Conservation (phyloP, 2,113 vertebrate genomes). For the Mus spicilegus region DNA sequence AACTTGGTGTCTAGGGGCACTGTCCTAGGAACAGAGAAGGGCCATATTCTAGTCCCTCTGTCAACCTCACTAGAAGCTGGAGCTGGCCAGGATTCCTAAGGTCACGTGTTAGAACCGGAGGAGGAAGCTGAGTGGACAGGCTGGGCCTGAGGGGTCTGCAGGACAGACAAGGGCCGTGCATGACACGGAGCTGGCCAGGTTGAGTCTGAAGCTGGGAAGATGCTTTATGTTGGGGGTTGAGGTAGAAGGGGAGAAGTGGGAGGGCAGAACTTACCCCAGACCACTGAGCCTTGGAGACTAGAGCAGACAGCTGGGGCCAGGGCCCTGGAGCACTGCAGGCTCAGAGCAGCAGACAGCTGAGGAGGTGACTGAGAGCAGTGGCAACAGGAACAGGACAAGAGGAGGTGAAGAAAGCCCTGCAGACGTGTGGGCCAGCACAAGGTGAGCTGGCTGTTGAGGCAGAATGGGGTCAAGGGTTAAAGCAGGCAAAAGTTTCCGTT, state of each 20-base stretch:
- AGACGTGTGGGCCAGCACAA: background rate
- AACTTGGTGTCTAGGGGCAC: background rate
- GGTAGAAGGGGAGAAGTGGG: background rate
- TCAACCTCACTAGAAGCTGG: background rate
- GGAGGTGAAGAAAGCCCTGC: background rate
- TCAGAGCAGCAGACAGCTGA: background rate
- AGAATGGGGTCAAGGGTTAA: background rate
- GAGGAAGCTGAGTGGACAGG: background rate
- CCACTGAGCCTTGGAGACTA: background rate
- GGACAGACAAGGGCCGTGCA: no score
- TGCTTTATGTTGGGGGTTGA: background rate
- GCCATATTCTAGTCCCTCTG: background rate
- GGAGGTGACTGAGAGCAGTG: background rate
- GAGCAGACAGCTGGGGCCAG: background rate
- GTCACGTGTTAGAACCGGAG: background rate
- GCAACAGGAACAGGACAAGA: no score
- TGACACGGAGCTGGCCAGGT: background rate
- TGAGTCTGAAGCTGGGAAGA: background rate
- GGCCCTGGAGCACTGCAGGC: background rate
- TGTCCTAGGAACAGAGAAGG: no score
- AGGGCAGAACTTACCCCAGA: background rate
- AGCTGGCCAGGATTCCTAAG: background rate
- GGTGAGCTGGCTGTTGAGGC: background rate
- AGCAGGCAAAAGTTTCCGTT: background rate
- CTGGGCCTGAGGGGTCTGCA: background rate